These are phyloP conservation scores for Anodontia alba DNA, from an alignment of 2,888 invertebrate genomes.

Conservation along the genomic window DNA sequence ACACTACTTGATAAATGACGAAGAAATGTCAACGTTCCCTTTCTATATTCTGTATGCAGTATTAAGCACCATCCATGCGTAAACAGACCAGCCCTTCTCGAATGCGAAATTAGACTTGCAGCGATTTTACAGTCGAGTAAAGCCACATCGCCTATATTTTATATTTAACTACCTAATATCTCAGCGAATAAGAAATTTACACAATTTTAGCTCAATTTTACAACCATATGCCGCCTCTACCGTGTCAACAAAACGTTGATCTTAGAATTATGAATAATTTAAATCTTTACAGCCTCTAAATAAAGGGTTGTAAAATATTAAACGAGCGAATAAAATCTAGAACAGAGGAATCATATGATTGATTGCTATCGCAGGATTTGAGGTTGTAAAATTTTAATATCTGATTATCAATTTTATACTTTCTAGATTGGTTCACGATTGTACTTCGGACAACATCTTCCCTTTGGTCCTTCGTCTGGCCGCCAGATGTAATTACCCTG, in stretches of 20 bases:
- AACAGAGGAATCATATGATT: slow-evolving; percentile 7
- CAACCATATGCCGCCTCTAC: not conserved
- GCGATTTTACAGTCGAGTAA: slow-evolving; percentile 10
- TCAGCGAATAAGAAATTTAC: slow-evolving; percentile 15
- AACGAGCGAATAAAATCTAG: slow-evolving; percentile 3
- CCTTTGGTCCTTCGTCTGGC: slow-evolving; percentile 10
- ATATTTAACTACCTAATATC: not conserved
- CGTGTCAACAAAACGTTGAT: slow-evolving; percentile 15
- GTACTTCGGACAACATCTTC: slow-evolving; percentile 9
- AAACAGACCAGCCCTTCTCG: not conserved
- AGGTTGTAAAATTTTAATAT: slow-evolving; percentile 58
- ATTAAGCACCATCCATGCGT: not conserved
- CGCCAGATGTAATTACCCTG: slow-evolving; percentile 27
- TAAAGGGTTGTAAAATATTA: slow-evolving; percentile 17
- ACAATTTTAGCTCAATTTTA: not conserved
- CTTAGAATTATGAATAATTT: slow-evolving; percentile 18
- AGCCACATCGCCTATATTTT: not conserved
- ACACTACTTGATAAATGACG: not conserved
- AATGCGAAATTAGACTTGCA: not conserved
- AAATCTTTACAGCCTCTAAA: slow-evolving; percentile 7
- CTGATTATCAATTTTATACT: slow-evolving; percentile 47
- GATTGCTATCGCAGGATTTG: slow-evolving; percentile 48
- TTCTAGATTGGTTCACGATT: slow-evolving; percentile 14
- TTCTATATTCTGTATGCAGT: not conserved
- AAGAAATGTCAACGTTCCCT: slow-evolving; percentile 6